Percentiles rank a stretch among this genome's conserved stretches.
These are phyloP conservation scores for Drosophila novamexicana DNA, from an alignment of 1,140 invertebrate genomes.

Conservation along the genomic window DNA sequence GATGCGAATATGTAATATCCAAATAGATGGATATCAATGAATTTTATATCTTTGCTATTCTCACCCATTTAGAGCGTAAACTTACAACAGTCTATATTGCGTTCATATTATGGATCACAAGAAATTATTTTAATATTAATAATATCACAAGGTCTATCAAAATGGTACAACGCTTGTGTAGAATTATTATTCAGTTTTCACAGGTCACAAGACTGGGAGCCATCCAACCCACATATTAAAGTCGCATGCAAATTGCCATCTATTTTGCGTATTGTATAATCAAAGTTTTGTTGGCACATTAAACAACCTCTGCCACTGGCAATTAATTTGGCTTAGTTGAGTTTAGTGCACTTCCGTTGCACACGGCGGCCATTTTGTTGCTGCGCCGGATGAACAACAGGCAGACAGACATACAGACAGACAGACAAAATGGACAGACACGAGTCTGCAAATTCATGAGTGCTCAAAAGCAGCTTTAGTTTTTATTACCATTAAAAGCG, in stretches of 20 bases:
- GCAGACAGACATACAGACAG: constrained; percentile 13
- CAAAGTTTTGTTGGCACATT: constrained; percentile 80
- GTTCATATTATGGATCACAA: too few species aligned
- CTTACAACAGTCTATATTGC: too few species aligned
- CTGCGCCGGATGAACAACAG: constrained; percentile 69
- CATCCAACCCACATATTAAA: constrained; percentile 23
- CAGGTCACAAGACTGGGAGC: too few species aligned
- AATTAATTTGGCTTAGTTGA: constrained; percentile 82
- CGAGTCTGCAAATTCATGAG: constrained; percentile 59
- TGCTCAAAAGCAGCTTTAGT: constrained; percentile 77
- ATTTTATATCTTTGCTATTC: too few species aligned
- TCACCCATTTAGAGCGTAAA: too few species aligned
- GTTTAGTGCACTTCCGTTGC: constrained; percentile 79
- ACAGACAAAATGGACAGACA: neutral
- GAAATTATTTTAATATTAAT: too few species aligned
- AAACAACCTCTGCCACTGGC: constrained; percentile 63
- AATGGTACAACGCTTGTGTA: neutral
- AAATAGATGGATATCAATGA: too few species aligned
- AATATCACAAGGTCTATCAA: too few species aligned
- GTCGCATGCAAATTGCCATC: constrained; percentile 55
- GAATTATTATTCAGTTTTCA: neutral
- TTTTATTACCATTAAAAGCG: constrained; percentile 80
- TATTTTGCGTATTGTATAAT: constrained; percentile 48
- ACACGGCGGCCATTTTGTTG: constrained; percentile 78
- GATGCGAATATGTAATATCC: too few species aligned